phyloP scores from a whole-genome alignment of 2,888 invertebrate genomes.

The Heliconius cydno region DNA sequence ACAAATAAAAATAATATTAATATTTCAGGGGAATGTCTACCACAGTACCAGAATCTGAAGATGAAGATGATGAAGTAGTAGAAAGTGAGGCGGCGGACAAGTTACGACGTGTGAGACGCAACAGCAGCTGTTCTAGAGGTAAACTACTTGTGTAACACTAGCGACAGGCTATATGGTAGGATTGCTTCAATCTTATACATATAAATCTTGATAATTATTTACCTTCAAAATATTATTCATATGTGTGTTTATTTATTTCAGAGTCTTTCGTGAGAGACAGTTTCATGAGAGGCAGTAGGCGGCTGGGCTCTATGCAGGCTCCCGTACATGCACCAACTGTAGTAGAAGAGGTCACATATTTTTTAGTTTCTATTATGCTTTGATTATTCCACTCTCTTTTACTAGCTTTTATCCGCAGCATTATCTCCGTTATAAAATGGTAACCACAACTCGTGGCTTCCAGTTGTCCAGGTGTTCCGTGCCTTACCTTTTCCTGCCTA shows the following conservation, averaged over 20 bases:
- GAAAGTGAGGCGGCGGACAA: conserved; percentile 38
- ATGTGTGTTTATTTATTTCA: conserved; percentile 42
- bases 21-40: conserved; percentile 56
- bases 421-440: too few relatives aligned
- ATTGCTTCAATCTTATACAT: too few relatives aligned
- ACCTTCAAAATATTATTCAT: neutral
- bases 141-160: neutral
- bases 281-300: conserved; percentile 59
- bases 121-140: conserved; percentile 59
- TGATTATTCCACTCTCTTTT: too few relatives aligned
- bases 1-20: neutral
- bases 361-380: neutral
- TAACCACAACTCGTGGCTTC: too few relatives aligned
- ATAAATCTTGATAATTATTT: too few relatives aligned
- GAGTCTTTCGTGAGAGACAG: conserved; percentile 55
- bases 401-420: too few relatives aligned
- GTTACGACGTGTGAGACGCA: conserved; percentile 49
- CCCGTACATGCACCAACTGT: conserved; percentile 40
- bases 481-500: too few relatives aligned
- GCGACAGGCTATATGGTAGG: too few relatives aligned
- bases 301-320: conserved; percentile 55
- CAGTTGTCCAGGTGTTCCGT: too few relatives aligned
- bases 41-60: conserved; percentile 45
- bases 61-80: conserved; percentile 51
- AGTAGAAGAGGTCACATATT: conserved; percentile 6